These are phyloP conservation scores for cattle (Bos taurus) DNA, from an alignment of 2,113 vertebrate genomes.

Conservation along the genomic window ARS-UCD2.0 NC_037335.1:45871501-45872000, in stretches of 20 bases:
- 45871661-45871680: not conserved
- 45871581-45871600: not conserved
- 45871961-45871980: not conserved
- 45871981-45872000: slow-evolving; percentile 29
- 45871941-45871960: not conserved
- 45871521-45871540: not conserved
- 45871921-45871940: not conserved
- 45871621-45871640: not conserved
- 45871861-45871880: not conserved
- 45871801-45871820: not conserved
- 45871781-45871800: not conserved
- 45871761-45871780: not conserved
- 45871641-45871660: not conserved
- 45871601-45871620: not conserved
- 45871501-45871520: not conserved
- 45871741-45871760: not conserved
- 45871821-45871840: not conserved
- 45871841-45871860: not conserved
- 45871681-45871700: not conserved
- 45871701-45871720: not conserved
- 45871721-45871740: not conserved
- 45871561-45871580: not conserved
- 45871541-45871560: not conserved
- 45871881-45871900: not conserved
- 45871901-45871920: slow-evolving; percentile 16